Evolutionary conservation across 1,140 invertebrate species (phyloP).

Genomic region (Lepidurus apus): DNA sequence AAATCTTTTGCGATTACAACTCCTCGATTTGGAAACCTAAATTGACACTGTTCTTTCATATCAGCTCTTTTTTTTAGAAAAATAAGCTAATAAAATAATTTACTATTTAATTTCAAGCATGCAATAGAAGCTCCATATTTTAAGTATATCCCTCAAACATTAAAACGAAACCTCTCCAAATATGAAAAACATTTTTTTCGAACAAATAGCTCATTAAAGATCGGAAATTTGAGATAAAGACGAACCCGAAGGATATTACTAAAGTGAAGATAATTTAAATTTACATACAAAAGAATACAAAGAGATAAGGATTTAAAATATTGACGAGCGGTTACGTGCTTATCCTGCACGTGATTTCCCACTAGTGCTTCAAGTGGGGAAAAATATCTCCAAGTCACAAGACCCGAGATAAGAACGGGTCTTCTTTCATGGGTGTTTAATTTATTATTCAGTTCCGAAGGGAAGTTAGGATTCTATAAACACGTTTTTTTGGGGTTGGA

Average conservation of each 20-base stretch:
- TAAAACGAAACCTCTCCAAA: too few species aligned
- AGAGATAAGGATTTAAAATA: not conserved
- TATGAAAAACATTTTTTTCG: too few species aligned
- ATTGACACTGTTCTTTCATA: not conserved
- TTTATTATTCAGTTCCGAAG: too few species aligned
- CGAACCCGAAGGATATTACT: too few species aligned
- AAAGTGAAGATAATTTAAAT: too few species aligned
- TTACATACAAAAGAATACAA: too few species aligned
- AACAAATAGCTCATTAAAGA: too few species aligned
- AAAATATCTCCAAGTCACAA: constrained; percentile 5
- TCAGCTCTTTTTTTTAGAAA: not conserved
- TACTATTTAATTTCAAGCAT: not conserved
- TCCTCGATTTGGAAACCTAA: not conserved
- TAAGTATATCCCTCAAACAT: too few species aligned
- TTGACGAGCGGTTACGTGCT: not conserved
- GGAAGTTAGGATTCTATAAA: too few species aligned
- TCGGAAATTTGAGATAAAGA: too few species aligned
- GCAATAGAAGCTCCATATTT: too few species aligned
- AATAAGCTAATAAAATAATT: constrained; percentile 6
- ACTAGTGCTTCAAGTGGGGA: not conserved
- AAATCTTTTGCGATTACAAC: constrained; percentile 72
- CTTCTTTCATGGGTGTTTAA: not conserved
- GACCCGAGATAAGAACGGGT: not conserved
- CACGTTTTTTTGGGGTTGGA: too few species aligned
- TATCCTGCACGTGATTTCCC: constrained; percentile 8